These are phyloP conservation scores for Chionomys nivalis DNA, from an alignment of 2,113 vertebrate genomes.

Conservation along the genomic window DNA sequence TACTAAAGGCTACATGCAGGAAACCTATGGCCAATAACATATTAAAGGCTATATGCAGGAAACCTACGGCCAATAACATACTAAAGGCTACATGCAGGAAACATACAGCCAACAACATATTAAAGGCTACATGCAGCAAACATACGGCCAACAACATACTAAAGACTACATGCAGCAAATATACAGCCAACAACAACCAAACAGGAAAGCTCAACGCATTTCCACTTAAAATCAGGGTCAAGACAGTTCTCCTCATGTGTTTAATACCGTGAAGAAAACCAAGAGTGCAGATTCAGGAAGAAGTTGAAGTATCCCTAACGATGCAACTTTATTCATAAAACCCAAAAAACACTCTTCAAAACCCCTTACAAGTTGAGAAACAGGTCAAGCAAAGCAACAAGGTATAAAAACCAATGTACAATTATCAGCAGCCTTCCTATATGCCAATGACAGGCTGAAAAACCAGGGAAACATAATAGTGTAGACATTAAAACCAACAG, in stretches of 20 bases:
- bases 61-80: not conserved
- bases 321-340: not conserved
- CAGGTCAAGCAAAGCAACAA: not conserved
- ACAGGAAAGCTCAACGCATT: not conserved
- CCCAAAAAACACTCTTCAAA: not conserved
- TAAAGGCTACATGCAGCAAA: not conserved
- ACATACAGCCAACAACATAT: not conserved
- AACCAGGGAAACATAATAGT: not conserved
- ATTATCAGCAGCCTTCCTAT: not conserved
- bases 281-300: not conserved
- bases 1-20: not conserved
- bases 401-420: not conserved
- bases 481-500: not conserved
- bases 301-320: not conserved
- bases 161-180: not conserved
- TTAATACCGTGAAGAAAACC: not conserved
- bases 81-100: not conserved
- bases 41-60: not conserved
- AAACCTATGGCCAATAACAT: not conserved
- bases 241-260: too few relatives aligned
- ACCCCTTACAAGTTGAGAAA: not conserved
- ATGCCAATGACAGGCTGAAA: not conserved
- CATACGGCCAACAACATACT: not conserved
- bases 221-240: not conserved
- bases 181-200: not conserved